Conservation (phyloP, 2,888 invertebrate genomes). For the Marasmarcha lunaedactyla region DNA sequence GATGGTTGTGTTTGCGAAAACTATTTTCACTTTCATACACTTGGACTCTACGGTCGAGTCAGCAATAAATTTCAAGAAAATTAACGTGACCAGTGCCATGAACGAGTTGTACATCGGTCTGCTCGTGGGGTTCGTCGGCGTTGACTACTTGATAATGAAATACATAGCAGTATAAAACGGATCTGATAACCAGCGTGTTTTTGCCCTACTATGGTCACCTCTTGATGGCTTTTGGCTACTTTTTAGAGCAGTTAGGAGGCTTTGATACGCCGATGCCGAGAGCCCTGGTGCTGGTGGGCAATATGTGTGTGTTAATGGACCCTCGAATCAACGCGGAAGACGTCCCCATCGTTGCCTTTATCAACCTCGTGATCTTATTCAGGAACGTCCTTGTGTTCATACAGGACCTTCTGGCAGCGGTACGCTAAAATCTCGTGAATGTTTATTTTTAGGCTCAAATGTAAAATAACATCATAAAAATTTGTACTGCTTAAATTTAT, state of each 20-base stretch:
- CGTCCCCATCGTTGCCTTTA: conserved; percentile 21
- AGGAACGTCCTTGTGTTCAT: conserved; percentile 40
- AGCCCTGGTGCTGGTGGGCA: conserved; percentile 41
- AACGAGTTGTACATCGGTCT: no score
- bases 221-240: conserved; percentile 47
- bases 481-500: no score
- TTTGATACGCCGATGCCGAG: conserved; percentile 41
- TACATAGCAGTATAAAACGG: no score
- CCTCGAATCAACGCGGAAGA: conserved; percentile 28
- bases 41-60: no score
- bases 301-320: conserved; percentile 37
- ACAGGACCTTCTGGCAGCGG: conserved; percentile 29
- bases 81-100: no score
- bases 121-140: no score
- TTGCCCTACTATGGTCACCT: conserved; percentile 41
- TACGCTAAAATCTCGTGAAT: conserved; percentile 18
- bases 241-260: conserved; percentile 36
- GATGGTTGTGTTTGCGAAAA: no score
- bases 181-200: not conserved
- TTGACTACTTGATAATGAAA: no score
- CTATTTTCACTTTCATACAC: no score
- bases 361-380: conserved; percentile 37
- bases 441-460: no score
- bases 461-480: no score
- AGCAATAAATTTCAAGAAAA: no score